phyloP scores from a whole-genome alignment of 2,113 vertebrate genomes.

The Morone chrysops region DNA sequence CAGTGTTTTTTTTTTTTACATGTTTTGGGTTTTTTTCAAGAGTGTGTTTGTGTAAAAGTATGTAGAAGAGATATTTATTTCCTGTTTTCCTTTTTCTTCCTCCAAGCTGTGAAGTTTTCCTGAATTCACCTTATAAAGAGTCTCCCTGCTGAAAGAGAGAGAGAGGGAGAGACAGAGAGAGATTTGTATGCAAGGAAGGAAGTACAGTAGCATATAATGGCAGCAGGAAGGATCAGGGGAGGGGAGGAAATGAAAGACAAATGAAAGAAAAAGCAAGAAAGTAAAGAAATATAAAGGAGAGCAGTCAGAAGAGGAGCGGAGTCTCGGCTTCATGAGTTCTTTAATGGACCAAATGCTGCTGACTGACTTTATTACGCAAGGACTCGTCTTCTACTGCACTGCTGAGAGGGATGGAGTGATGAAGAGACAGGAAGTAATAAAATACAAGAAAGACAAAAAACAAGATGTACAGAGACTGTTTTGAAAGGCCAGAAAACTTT shows the following conservation, averaged over 20 bases:
- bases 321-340: conserved; percentile 45
- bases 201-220: background rate
- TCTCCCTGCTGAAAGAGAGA: background rate
- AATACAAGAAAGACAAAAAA: background rate
- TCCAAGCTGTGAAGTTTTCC: conserved; percentile 3
- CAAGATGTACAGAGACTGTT: background rate
- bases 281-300: background rate
- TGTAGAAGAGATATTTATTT: background rate
- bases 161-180: background rate
- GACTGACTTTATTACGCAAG: conserved; percentile 35
- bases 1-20: no score
- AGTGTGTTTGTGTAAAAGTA: background rate
- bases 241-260: background rate
- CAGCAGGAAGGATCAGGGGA: background rate
- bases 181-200: no score
- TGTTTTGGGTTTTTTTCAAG: no score
- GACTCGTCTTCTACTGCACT: conserved; percentile 26
- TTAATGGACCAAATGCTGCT: conserved; percentile 35
- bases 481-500: background rate
- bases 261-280: no score
- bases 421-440: background rate
- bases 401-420: conserved; percentile 1
- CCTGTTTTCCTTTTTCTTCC: conserved; percentile 5
- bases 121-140: conserved; percentile 33
- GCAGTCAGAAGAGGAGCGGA: background rate